Conservation (phyloP, 1,140 invertebrate species). For the Antheraea mylitta region DNA sequence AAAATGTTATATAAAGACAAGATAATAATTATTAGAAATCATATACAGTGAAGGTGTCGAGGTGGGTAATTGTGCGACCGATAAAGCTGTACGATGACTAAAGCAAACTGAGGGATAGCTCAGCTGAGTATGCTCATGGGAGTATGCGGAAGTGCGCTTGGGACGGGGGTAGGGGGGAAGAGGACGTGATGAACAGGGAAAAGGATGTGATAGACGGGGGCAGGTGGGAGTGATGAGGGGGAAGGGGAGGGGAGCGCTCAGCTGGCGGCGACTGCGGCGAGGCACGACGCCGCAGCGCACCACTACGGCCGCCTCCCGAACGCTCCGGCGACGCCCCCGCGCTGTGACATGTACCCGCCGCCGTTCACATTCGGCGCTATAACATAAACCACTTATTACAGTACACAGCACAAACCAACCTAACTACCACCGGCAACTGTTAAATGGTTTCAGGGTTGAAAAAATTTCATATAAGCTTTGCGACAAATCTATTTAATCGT, state of each 20-base stretch:
- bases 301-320: slow-evolving; percentile 54
- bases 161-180: not conserved
- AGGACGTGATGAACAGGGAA: not conserved
- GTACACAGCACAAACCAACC: too few species aligned
- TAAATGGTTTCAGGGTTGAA: too few species aligned
- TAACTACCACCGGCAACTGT: too few species aligned
- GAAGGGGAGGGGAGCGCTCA: slow-evolving; percentile 13
- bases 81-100: not conserved
- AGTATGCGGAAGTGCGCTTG: not conserved
- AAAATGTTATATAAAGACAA: too few species aligned
- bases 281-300: slow-evolving; percentile 38
- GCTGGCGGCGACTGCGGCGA: slow-evolving; percentile 26
- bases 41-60: too few species aligned
- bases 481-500: too few species aligned
- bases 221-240: too few species aligned
- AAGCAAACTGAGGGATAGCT: not conserved
- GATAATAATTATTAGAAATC: too few species aligned
- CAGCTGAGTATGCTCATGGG: not conserved
- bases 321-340: slow-evolving; percentile 27
- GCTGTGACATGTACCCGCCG: slow-evolving; percentile 32
- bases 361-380: slow-evolving; percentile 2
- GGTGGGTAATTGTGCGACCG: too few species aligned
- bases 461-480: too few species aligned
- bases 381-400: not conserved
- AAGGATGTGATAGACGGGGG: slow-evolving; percentile 11